These are phyloP conservation scores for Nomada hirtipes DNA, from an alignment of 2,888 invertebrate species.

Conservation along the genomic window DNA sequence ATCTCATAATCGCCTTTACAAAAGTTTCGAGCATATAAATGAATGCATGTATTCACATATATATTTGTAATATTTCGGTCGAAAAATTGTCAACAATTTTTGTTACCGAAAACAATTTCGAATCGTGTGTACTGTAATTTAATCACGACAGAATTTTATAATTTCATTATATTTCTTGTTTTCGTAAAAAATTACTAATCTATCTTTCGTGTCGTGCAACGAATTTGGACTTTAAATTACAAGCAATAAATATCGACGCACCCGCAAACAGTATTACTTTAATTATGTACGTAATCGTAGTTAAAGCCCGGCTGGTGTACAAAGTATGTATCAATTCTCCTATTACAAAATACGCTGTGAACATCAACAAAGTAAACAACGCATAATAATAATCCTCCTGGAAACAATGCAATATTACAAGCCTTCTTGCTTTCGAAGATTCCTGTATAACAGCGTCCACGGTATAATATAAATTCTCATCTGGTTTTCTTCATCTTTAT, in stretches of 20 bases:
- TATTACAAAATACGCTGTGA: neutral
- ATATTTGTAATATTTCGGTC: neutral
- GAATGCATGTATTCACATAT: neutral
- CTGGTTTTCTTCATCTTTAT: neutral
- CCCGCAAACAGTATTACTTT: neutral
- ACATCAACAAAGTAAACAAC: slow-evolving; percentile 17
- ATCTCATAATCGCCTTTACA: neutral
- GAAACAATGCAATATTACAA: neutral
- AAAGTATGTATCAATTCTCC: neutral
- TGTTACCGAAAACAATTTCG: too few species aligned
- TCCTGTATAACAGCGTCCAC: neutral
- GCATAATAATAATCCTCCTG: neutral
- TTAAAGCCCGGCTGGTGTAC: neutral
- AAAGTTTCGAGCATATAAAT: neutral
- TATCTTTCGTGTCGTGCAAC: neutral
- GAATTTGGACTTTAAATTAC: neutral
- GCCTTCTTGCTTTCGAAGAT: neutral
- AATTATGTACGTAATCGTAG: neutral
- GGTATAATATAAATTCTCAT: neutral
- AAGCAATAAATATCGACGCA: neutral
- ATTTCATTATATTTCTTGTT: too few species aligned
- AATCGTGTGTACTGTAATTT: too few species aligned
- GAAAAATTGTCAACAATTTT: too few species aligned
- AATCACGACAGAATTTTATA: too few species aligned
- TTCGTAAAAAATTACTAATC: neutral